Conservation (phyloP, 2,888 invertebrate genomes). For the Andrena minutula region DNA sequence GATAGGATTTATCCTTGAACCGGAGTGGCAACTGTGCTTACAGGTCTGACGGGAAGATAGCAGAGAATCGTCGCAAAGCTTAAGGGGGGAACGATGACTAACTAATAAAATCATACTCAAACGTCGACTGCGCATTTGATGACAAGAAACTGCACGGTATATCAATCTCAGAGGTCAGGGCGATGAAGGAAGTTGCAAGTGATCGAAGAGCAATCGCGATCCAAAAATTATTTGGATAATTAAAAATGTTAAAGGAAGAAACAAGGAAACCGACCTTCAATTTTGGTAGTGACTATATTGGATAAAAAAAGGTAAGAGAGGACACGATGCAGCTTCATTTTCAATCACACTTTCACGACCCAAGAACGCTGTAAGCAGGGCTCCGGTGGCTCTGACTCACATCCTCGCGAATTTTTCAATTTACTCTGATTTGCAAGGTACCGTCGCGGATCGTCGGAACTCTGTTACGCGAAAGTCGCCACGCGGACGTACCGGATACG, state of each 20-base stretch:
- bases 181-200: no score
- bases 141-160: no score
- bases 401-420: not conserved
- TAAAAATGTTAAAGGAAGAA: no score
- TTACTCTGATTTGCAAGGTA: slow-evolving; percentile 33
- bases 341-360: slow-evolving; percentile 12
- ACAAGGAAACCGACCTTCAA: not conserved
- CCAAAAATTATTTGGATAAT: no score
- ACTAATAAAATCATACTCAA: not conserved
- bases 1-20: slow-evolving; percentile 61
- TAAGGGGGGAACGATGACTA: slow-evolving; percentile 5
- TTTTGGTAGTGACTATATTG: not conserved
- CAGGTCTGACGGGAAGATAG: slow-evolving; percentile 11
- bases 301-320: not conserved
- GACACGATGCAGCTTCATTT: slow-evolving; percentile 1
- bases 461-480: slow-evolving; percentile 63
- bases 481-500: slow-evolving; percentile 63
- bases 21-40: slow-evolving; percentile 24
- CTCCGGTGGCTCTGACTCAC: not conserved
- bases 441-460: slow-evolving; percentile 25
- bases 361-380: not conserved
- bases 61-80: slow-evolving; percentile 8
- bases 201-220: no score
- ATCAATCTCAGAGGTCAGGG: no score
- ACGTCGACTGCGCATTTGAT: not conserved